Conservation (phyloP, 2,797 vertebrate species). For the Danio albolineatus region DNA sequence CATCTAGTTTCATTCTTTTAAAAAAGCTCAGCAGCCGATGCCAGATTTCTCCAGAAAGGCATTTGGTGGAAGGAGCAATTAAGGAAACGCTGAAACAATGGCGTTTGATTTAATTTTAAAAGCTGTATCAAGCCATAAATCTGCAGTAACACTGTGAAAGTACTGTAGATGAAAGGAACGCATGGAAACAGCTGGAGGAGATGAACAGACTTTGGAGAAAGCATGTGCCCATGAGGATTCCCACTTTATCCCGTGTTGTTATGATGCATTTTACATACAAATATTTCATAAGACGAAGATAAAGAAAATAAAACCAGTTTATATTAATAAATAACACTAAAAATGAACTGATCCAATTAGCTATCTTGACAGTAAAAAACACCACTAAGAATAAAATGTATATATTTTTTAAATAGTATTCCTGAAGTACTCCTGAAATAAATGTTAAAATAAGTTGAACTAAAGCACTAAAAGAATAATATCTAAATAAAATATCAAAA, state of each 20-base stretch:
- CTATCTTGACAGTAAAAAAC: too few species aligned
- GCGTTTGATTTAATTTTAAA: neutral
- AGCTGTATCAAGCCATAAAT: neutral
- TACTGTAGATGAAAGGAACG: neutral
- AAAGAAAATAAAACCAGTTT: too few species aligned
- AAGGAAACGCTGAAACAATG: slow-evolving; percentile 17
- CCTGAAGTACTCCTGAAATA: too few species aligned
- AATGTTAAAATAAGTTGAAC: too few species aligned
- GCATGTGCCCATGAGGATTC: neutral
- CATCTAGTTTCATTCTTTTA: slow-evolving; percentile 4
- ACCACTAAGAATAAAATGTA: too few species aligned
- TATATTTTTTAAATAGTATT: too few species aligned
- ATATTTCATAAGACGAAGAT: too few species aligned
- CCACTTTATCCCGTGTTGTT: neutral
- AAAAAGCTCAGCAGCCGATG: slow-evolving; percentile 6
- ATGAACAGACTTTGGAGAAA: neutral
- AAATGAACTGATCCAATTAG: too few species aligned
- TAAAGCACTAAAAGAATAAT: too few species aligned
- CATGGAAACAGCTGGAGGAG: neutral
- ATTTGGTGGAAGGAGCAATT: neutral
- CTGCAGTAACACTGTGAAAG: neutral
- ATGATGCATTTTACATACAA: too few species aligned
- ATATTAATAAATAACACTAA: too few species aligned
- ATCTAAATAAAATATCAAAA: too few species aligned
- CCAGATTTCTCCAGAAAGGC: neutral